Conservation (phyloP, 53 echinoderm and acorn worm genomes). For the Arbacia lixula region DNA sequence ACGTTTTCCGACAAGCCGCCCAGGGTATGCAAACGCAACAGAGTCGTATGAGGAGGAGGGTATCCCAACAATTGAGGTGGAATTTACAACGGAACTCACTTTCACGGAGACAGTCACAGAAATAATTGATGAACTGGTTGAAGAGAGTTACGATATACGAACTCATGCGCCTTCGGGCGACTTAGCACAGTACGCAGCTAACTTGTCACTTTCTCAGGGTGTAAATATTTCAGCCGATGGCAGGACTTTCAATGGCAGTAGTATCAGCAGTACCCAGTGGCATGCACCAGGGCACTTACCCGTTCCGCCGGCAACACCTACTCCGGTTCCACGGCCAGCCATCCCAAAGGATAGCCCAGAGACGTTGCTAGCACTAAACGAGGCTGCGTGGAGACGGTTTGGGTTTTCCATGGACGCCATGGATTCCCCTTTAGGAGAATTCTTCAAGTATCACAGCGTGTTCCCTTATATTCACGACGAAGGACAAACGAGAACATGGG, state of each 20-base stretch:
- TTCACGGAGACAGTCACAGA: constrained; percentile 56
- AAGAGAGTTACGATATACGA: constrained; percentile 32
- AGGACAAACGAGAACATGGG: constrained; percentile 73
- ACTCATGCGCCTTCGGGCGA: constrained; percentile 38
- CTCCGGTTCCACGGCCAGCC: neutral
- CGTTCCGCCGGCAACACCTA: neutral
- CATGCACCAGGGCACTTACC: neutral
- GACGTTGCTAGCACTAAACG: constrained; percentile 19
- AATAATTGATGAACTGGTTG: constrained; percentile 23
- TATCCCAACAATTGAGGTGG: constrained; percentile 28
- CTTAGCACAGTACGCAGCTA: constrained; percentile 50
- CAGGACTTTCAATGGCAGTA: constrained; percentile 55
- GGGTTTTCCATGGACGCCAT: constrained; percentile 58
- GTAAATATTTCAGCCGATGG: constrained; percentile 24
- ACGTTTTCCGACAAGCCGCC: neutral
- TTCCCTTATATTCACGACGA: constrained; percentile 62
- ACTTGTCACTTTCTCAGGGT: constrained; percentile 52
- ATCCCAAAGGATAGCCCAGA: constrained; percentile 40
- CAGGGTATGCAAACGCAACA: neutral
- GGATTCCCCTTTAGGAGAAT: constrained; percentile 76
- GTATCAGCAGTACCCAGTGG: no score
- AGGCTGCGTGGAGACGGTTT: constrained; percentile 48
- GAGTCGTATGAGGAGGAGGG: constrained; percentile 13
- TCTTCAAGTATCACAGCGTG: constrained; percentile 75
- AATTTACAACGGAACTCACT: constrained; percentile 58